Evolutionary conservation across 2,113 vertebrate species (phyloP).

Genomic region (Aegithalos caudatus): DNA sequence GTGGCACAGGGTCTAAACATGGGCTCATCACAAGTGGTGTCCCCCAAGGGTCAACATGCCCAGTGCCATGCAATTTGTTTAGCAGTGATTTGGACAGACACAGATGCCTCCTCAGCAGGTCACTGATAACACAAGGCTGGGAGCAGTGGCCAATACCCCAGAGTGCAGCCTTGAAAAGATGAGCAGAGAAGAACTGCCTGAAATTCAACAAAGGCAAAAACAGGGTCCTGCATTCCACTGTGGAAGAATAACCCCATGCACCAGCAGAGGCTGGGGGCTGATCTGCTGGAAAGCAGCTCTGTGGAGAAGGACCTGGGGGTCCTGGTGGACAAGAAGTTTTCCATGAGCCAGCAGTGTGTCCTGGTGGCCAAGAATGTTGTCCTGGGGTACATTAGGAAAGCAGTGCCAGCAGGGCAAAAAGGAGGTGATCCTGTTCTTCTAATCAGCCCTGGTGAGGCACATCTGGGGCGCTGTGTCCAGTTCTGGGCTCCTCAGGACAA

Average conservation of each 20-base stretch:
- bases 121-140: neutral
- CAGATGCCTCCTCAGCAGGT: neutral
- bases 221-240: neutral
- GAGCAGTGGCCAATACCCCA: neutral
- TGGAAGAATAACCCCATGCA: neutral
- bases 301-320: fast-evolving
- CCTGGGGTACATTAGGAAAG: neutral
- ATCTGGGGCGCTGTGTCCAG: neutral
- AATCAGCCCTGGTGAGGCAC: too few species aligned
- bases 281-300: neutral
- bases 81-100: neutral
- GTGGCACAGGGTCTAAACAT: neutral
- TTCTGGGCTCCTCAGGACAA: neutral
- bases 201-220: neutral
- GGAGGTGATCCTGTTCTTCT: neutral
- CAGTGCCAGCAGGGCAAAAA: fast-evolving
- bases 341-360: neutral
- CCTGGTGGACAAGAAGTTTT: neutral
- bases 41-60: neutral
- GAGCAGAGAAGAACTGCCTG: neutral
- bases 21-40: neutral
- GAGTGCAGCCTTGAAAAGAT: neutral
- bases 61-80: neutral
- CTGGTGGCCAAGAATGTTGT: neutral
- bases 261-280: neutral